Percentiles rank a stretch among this genome's conserved stretches.
These are phyloP conservation scores for Psilopogon haemacephalus DNA, from an alignment of 2,113 vertebrate genomes.

Conservation along the genomic window DNA sequence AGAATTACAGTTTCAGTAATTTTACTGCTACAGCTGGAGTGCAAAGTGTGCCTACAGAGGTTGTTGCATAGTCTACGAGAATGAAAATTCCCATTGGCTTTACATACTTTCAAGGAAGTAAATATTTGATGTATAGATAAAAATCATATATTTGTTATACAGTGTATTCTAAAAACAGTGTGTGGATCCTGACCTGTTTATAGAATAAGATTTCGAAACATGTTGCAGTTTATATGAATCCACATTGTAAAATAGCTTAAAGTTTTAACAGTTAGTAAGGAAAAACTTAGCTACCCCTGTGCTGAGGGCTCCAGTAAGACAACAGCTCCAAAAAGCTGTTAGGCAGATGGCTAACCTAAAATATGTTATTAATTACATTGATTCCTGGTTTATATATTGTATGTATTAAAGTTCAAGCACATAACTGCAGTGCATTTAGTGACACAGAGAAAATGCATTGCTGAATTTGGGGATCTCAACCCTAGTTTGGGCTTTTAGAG, in stretches of 20 bases:
- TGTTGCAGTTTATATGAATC: not conserved
- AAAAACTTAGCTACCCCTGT: not conserved
- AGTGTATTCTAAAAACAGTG: not conserved
- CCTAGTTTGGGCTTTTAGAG: not conserved
- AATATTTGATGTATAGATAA: slow-evolving; percentile 34
- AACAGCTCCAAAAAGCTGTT: not conserved
- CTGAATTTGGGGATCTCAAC: not conserved
- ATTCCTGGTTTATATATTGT: not conserved
- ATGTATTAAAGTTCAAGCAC: not conserved
- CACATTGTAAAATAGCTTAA: not conserved
- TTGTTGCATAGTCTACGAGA: slow-evolving; percentile 15
- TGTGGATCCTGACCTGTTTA: not conserved
- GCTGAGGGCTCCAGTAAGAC: not conserved
- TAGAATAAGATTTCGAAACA: not conserved
- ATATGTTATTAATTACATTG: not conserved
- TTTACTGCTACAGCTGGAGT: slow-evolving; percentile 80
- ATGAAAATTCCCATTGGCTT: slow-evolving; percentile 45
- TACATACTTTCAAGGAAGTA: slow-evolving; percentile 6
- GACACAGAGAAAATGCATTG: not conserved
- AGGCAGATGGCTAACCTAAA: slow-evolving; percentile 2
- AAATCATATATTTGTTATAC: not conserved
- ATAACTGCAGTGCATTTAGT: not conserved
- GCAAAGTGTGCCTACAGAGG: slow-evolving; percentile 24
- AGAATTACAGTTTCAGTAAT: slow-evolving; percentile 81
- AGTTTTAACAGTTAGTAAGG: not conserved